phyloP scores from a whole-genome alignment of 2,888 invertebrate species.

The Melanostoma mellinum region DNA sequence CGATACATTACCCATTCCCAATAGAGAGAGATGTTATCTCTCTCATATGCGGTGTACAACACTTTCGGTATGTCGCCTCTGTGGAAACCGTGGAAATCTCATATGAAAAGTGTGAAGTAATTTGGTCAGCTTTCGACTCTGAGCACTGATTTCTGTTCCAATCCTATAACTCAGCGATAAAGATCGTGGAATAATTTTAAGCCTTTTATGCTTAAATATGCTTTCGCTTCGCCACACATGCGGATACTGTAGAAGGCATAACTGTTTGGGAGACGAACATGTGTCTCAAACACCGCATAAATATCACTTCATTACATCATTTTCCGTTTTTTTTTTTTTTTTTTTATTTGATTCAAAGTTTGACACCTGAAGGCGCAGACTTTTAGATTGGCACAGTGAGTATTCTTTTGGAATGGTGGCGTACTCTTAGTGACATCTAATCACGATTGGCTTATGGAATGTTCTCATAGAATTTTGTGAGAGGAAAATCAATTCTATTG shows the following conservation, averaged over 20 bases:
- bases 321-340: too few relatives aligned
- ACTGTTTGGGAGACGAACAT: slow-evolving; percentile 1
- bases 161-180: slow-evolving; percentile 8
- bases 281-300: slow-evolving; percentile 12
- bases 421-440: slow-evolving; percentile 31
- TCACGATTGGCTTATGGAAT: slow-evolving; percentile 51
- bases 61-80: slow-evolving; percentile 26
- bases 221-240: slow-evolving; percentile 21
- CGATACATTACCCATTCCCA: slow-evolving; percentile 59
- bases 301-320: slow-evolving; percentile 34
- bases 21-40: slow-evolving; percentile 51
- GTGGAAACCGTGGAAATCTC: slow-evolving; percentile 18
- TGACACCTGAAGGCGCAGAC: slow-evolving; percentile 35
- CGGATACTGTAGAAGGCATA: background rate
- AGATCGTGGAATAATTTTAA: slow-evolving; percentile 36
- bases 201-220: background rate
- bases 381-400: slow-evolving; percentile 1
- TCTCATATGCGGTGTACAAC: background rate
- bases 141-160: background rate
- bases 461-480: slow-evolving; percentile 51
- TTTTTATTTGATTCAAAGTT: slow-evolving; percentile 16
- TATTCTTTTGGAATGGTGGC: slow-evolving; percentile 8
- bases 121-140: slow-evolving; percentile 33
- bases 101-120: slow-evolving; percentile 51
- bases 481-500: slow-evolving; percentile 60